Evolutionary conservation across 2,113 vertebrate genomes (phyloP).

Genomic region (Sminthopsis crassicaudata): DNA sequence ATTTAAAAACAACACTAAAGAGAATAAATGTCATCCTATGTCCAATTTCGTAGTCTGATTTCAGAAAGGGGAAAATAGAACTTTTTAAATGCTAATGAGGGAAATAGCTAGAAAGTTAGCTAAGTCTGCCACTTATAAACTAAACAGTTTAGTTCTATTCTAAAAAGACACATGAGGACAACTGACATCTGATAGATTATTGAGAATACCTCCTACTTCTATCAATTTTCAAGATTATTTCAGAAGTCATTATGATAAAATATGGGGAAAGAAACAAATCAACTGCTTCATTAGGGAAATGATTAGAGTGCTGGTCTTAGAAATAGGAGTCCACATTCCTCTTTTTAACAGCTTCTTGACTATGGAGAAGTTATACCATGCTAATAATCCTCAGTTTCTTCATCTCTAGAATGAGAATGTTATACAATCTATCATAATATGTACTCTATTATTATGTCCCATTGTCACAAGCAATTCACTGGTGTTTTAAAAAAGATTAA

Average conservation of each 20-base stretch:
- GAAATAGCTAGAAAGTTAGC: neutral
- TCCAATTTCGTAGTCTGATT: neutral
- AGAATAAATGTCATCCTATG: rapidly evolving
- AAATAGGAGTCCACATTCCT: too few species aligned
- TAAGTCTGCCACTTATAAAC: neutral
- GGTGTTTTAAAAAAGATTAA: neutral
- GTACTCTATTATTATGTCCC: neutral
- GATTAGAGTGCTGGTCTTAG: too few species aligned
- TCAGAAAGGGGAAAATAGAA: neutral
- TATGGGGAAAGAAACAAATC: too few species aligned
- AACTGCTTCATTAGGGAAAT: neutral
- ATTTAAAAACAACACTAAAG: neutral
- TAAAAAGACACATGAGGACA: too few species aligned
- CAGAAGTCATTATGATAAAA: too few species aligned
- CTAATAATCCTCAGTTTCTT: neutral
- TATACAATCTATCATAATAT: neutral
- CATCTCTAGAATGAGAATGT: neutral
- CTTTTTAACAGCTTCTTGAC: too few species aligned
- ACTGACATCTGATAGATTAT: too few species aligned
- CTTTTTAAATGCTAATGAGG: neutral
- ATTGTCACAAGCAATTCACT: neutral
- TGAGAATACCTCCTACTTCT: too few species aligned
- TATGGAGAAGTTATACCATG: neutral
- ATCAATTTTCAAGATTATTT: too few species aligned
- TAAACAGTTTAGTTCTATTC: neutral